Conservation (phyloP, 2,113 vertebrate species). For the Ochotona curzoniae region DNA sequence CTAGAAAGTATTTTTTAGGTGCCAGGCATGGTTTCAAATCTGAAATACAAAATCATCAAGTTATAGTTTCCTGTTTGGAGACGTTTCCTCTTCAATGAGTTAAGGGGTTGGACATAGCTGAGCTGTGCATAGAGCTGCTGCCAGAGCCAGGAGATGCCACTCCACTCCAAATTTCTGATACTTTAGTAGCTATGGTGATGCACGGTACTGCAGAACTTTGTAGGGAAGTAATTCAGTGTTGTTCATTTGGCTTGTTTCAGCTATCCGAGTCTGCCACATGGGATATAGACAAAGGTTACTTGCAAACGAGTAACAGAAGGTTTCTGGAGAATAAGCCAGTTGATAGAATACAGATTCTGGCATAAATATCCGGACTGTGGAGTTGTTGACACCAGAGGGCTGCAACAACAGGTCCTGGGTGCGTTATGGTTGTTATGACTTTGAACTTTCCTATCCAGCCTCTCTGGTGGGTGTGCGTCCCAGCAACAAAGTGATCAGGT, state of each 20-base stretch:
- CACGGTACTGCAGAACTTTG: neutral
- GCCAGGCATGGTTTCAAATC: neutral
- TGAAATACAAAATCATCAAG: conserved; percentile 28
- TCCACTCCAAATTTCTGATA: neutral
- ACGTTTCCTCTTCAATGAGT: neutral
- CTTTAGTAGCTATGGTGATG: neutral
- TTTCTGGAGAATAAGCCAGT: neutral
- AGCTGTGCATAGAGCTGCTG: neutral
- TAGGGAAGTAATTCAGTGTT: neutral
- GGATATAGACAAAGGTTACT: neutral
- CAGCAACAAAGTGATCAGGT: neutral
- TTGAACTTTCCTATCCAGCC: neutral
- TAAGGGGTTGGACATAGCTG: neutral
- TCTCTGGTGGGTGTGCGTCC: neutral
- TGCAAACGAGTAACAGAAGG: neutral
- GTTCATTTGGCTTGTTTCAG: neutral
- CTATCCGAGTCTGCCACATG: too few relatives aligned
- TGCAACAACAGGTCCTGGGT: neutral
- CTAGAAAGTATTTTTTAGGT: conserved; percentile 18
- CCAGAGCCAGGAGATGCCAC: neutral
- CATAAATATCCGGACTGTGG: too few relatives aligned
- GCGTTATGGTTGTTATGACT: neutral
- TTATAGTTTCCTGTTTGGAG: neutral
- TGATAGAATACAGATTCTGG: neutral
- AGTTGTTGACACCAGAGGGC: neutral